These are phyloP conservation scores for Strix uralensis DNA, from an alignment of 2,113 vertebrate species.

Conservation along the genomic window DNA sequence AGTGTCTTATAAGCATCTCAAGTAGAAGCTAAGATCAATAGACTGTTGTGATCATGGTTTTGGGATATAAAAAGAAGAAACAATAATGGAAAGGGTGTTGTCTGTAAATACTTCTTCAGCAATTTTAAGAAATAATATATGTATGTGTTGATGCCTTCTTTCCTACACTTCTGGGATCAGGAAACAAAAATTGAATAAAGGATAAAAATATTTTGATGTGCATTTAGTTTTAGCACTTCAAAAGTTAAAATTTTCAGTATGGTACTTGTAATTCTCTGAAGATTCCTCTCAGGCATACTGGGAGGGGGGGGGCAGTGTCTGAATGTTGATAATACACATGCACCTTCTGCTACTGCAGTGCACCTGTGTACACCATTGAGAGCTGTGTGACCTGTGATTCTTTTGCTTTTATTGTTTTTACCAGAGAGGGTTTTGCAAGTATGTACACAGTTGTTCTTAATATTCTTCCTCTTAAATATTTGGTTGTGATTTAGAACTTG, in stretches of 20 bases:
- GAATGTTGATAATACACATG: not conserved
- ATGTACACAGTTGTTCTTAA: not conserved
- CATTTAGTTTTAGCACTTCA: not conserved
- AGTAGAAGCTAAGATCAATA: not conserved
- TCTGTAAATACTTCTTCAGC: not conserved
- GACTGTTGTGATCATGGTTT: not conserved
- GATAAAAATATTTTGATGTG: not conserved
- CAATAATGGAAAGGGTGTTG: not conserved
- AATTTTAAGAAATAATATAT: not conserved
- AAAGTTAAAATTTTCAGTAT: not conserved
- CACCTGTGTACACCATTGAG: not conserved
- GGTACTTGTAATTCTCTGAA: not conserved
- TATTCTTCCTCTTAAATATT: not conserved
- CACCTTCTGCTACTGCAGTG: not conserved
- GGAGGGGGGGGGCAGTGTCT: accelerated
- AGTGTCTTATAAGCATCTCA: not conserved
- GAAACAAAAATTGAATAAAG: not conserved
- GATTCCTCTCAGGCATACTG: not conserved
- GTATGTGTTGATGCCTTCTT: no score
- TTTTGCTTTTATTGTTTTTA: not conserved
- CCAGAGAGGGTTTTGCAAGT: slow-evolving; percentile 10
- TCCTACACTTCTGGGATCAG: not conserved
- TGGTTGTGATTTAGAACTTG: not conserved
- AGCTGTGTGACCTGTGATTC: not conserved
- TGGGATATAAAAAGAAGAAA: not conserved